A percentile compares a stretch with the other conserved stretches of the same genome.
phyloP scores from a whole-genome alignment of 2,797 vertebrate species.

The Malurus splendens region DNA sequence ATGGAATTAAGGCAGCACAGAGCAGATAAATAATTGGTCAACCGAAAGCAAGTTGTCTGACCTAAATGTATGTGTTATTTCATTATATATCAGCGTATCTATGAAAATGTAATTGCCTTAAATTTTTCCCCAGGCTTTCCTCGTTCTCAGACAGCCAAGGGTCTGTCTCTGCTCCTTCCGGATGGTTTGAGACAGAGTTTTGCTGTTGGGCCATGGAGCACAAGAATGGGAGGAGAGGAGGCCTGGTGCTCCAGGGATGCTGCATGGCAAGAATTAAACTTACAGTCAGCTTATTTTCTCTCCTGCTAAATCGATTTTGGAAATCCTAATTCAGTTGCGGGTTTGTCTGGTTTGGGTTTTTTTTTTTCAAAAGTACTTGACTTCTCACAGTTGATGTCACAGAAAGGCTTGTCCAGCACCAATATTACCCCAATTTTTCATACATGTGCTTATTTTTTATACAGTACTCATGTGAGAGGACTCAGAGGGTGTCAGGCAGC shows the following conservation, averaged over 20 bases:
- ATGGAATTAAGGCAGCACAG: not conserved
- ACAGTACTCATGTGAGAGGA: not conserved
- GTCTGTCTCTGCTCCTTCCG: not conserved
- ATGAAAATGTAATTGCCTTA: not conserved
- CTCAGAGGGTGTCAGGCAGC: not conserved
- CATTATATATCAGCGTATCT: constrained; percentile 1
- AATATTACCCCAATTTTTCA: not conserved
- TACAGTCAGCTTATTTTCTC: not conserved
- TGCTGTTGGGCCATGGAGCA: not conserved
- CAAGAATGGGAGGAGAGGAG: not conserved
- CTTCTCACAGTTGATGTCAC: not conserved
- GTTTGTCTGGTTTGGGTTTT: not conserved
- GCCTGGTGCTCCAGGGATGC: not conserved
- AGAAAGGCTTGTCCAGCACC: not conserved
- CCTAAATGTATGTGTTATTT: constrained; percentile 18
- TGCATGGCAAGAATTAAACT: not conserved
- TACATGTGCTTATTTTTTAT: no score
- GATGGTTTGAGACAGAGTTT: constrained; percentile 9
- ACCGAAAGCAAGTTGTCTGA: constrained; percentile 7
- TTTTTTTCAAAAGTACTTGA: not conserved
- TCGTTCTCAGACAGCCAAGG: not conserved
- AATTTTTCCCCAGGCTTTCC: not conserved
- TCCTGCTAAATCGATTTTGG: not conserved
- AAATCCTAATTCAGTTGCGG: not conserved
- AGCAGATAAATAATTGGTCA: not conserved